These are phyloP conservation scores for Trochalopteron elliotii DNA, from an alignment of 2,113 vertebrate species.

Conservation along the genomic window DNA sequence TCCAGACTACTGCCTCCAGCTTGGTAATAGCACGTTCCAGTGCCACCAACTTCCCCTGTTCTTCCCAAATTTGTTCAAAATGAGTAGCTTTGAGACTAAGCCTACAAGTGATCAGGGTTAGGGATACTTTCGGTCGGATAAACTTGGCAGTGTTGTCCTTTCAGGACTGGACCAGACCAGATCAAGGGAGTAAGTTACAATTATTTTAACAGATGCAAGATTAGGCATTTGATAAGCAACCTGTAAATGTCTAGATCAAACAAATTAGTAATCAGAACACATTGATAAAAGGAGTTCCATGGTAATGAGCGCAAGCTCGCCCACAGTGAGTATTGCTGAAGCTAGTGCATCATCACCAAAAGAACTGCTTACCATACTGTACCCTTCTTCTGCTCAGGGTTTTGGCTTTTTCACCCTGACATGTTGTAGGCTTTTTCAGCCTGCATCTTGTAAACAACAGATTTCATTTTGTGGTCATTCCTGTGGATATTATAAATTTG, in stretches of 20 bases:
- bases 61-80: not conserved
- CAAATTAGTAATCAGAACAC: rapidly evolving
- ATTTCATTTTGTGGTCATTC: not conserved
- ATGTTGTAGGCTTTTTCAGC: not conserved
- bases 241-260: not conserved
- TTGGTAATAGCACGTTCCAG: not conserved
- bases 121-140: not conserved
- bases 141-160: not conserved
- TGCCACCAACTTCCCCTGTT: not conserved
- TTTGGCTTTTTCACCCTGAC: not conserved
- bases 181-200: not conserved
- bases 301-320: not conserved
- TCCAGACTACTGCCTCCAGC: not conserved
- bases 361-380: not conserved
- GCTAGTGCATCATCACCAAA: not conserved
- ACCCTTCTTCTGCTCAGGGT: not conserved
- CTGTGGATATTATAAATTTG: not conserved
- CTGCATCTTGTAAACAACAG: not conserved
- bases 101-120: not conserved
- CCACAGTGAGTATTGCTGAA: not conserved
- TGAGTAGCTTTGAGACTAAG: not conserved
- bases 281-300: not conserved
- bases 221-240: not conserved
- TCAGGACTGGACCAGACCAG: not conserved
- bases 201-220: not conserved